Evolutionary conservation across 2,888 invertebrate genomes (phyloP), one percentile per base, ranked within the genome.

Genomic region (Chymomyza caudatula): DNA sequence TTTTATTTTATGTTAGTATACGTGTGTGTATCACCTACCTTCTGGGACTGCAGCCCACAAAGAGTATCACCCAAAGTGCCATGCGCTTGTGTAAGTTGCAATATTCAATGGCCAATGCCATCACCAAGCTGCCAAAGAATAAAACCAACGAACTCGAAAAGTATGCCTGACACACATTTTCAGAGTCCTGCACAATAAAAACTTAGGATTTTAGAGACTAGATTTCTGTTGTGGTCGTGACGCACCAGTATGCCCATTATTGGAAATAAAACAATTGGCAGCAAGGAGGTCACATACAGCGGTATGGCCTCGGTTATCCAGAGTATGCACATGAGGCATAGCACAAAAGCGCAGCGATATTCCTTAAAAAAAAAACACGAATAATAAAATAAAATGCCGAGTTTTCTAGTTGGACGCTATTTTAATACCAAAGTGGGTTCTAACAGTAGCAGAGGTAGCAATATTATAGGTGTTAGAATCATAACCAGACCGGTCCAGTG

Each of bases 41-140:
- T 88, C 94, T 91, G 85, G 94, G 94, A 56, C 93, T 93, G 85
- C 94, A 94, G 4, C 94, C 94, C 44, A 94, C 93, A 2, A 94
- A 91, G 74, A 94, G 93, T 55, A 97, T 94, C 0, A 96, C 95
- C 89, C 94, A 93, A 42, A 97, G 89, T 0, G 97, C 96, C 1
- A 97, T 94, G 71, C 97, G 92, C 89, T 95, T 94, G 79, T 97
- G 97, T 44, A 97, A 91, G 88, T 95, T 96, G 77, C 96, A 96
- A 88, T 95, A 94, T 90, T 97, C 97, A 2, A 97, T 95, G 0
- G 96, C 96, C 2, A 96, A 94, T 0, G 97, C 96, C 60, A 97
- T 94, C 87, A 96, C 94, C 73, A 97, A 92, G 20, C 97, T 96
- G 0, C 96, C 96, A 89, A 95, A 92, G 88, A 95, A 95, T 94